These are phyloP conservation scores for Bombycilla garrulus DNA, from an alignment of 2,113 vertebrate genomes.

Conservation along the genomic window DNA sequence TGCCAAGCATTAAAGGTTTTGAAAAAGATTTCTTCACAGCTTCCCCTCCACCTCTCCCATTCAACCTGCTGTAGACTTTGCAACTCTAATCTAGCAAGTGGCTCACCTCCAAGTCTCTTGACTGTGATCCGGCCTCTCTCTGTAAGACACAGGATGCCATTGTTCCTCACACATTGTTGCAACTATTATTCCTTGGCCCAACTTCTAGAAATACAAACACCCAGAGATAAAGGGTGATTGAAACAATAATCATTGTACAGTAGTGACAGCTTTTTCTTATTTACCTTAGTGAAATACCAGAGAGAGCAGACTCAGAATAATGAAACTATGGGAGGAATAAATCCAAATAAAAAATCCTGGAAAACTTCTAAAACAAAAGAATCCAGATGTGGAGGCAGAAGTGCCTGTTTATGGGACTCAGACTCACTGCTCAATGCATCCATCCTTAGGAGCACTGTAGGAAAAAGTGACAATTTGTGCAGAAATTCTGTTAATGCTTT, in stretches of 20 bases:
- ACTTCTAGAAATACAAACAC: neutral
- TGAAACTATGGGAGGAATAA: neutral
- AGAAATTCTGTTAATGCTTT: neutral
- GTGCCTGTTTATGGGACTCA: neutral
- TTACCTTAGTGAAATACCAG: neutral
- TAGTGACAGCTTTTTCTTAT: neutral
- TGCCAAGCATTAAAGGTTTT: neutral
- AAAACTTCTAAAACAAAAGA: neutral
- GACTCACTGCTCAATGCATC: neutral
- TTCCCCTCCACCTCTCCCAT: neutral
- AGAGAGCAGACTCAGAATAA: neutral
- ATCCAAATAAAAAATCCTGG: neutral
- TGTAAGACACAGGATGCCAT: constrained; percentile 17
- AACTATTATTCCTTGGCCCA: neutral
- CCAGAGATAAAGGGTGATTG: neutral
- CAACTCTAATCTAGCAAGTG: constrained; percentile 31
- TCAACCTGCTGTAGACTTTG: neutral
- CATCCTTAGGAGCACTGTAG: neutral
- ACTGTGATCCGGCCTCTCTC: neutral
- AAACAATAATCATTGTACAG: neutral
- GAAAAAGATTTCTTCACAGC: constrained; percentile 17
- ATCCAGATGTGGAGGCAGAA: neutral
- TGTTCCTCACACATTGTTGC: constrained; percentile 3
- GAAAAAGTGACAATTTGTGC: neutral
- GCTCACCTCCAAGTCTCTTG: constrained; percentile 47